Evolutionary conservation across 2,113 vertebrate genomes (phyloP).

Genomic region (Crotalus viridis): DNA sequence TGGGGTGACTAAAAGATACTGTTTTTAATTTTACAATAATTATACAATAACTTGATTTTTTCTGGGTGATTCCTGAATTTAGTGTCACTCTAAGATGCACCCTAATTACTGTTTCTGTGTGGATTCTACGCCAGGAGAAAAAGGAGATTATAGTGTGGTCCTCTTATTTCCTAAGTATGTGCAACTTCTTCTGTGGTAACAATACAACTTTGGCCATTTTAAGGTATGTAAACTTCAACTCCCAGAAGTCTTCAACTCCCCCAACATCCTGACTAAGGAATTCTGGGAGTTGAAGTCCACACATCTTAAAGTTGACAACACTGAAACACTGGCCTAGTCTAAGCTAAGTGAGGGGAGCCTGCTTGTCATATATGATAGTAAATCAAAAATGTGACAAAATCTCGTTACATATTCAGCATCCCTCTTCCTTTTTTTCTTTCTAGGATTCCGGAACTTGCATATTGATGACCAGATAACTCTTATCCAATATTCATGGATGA

Average conservation of each 20-base stretch:
- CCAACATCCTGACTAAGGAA: not conserved
- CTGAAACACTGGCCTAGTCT: not conserved
- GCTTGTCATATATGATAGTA: not conserved
- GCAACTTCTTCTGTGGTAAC: not conserved
- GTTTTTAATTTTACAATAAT: not conserved
- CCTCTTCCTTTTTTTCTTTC: constrained; percentile 39
- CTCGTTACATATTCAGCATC: not conserved
- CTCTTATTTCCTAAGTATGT: not conserved
- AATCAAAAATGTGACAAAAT: not conserved
- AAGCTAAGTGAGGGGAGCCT: not conserved
- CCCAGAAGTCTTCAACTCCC: not conserved
- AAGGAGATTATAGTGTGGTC: not conserved
- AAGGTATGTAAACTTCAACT: not conserved
- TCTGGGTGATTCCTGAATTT: not conserved
- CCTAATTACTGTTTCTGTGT: not conserved
- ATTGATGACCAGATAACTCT: constrained; percentile 97
- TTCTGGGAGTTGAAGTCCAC: not conserved
- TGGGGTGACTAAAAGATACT: not conserved
- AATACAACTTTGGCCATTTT: not conserved
- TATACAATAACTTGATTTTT: not conserved
- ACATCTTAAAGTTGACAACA: not conserved
- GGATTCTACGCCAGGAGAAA: not conserved
- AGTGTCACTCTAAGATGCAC: not conserved
- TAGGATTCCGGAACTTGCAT: constrained; percentile 94
- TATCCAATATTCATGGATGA: constrained; percentile 99